phyloP scores from a whole-genome alignment of 2,888 invertebrate species.

The Petrolisthes cinctipes region DNA sequence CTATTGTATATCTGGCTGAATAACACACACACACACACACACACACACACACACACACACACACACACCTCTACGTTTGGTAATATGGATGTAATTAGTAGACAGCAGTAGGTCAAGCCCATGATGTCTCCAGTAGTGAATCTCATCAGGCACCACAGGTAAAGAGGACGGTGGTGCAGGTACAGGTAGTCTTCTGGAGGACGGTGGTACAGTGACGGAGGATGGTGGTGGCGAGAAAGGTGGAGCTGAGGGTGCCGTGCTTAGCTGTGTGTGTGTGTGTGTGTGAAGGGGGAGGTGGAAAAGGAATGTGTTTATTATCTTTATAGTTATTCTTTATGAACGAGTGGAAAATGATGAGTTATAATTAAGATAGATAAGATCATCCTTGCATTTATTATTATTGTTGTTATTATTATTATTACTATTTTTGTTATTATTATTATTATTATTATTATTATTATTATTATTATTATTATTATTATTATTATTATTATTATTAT shows the following conservation, averaged over 20 bases:
- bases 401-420: too few species aligned
- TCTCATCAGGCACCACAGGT: background rate
- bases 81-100: background rate
- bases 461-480: too few species aligned
- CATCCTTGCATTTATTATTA: too few species aligned
- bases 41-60: conserved; percentile 33
- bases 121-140: conserved; percentile 11
- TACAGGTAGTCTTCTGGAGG: background rate
- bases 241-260: conserved; percentile 15
- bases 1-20: too few species aligned
- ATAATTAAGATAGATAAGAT: too few species aligned
- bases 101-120: background rate
- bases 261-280: background rate
- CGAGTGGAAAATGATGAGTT: too few species aligned
- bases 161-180: background rate
- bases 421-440: too few species aligned
- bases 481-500: too few species aligned
- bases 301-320: too few species aligned
- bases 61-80: conserved; percentile 11
- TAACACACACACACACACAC: conserved; percentile 15
- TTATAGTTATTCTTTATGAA: too few species aligned
- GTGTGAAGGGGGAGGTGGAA: too few species aligned
- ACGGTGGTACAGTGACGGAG: background rate
- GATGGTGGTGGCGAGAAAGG: conserved; percentile 2
- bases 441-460: too few species aligned